phyloP scores from a whole-genome alignment of 2,888 invertebrate genomes.

The Hyles lineata region DNA sequence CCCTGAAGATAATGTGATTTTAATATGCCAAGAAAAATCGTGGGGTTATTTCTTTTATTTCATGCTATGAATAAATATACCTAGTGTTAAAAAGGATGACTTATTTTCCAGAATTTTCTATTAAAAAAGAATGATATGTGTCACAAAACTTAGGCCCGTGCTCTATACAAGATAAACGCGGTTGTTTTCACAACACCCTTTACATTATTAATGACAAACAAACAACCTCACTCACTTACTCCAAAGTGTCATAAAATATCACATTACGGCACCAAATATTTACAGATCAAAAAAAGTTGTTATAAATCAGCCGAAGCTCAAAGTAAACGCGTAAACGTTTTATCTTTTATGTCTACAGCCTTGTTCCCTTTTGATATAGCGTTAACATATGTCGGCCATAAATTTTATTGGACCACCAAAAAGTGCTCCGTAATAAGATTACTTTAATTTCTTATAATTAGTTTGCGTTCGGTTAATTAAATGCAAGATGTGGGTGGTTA shows the following conservation, averaged over 20 bases:
- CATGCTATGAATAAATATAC: no score
- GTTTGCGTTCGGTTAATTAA: background rate
- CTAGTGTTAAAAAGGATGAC: no score
- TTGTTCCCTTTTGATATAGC: slow-evolving; percentile 40
- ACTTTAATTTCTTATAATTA: background rate
- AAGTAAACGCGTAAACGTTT: slow-evolving; percentile 19
- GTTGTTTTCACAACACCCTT: background rate
- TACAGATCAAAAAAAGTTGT: slow-evolving; percentile 31
- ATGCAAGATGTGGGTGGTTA: background rate
- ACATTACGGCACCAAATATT: slow-evolving; percentile 13
- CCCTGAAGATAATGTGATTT: background rate
- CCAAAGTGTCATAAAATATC: background rate
- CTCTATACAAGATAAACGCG: background rate
- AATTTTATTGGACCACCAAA: slow-evolving; percentile 40
- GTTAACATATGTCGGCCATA: slow-evolving; percentile 40
- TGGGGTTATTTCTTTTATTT: no score
- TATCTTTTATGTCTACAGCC: slow-evolving; percentile 30
- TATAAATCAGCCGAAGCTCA: slow-evolving; percentile 34
- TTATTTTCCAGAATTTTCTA: no score
- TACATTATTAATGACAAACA: slow-evolving; percentile 2
- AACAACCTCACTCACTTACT: background rate
- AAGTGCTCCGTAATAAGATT: background rate
- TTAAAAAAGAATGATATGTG: background rate
- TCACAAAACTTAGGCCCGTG: background rate
- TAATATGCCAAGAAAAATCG: no score